Conservation (phyloP, 2,113 vertebrate species). For the Clinocottus analis region DNA sequence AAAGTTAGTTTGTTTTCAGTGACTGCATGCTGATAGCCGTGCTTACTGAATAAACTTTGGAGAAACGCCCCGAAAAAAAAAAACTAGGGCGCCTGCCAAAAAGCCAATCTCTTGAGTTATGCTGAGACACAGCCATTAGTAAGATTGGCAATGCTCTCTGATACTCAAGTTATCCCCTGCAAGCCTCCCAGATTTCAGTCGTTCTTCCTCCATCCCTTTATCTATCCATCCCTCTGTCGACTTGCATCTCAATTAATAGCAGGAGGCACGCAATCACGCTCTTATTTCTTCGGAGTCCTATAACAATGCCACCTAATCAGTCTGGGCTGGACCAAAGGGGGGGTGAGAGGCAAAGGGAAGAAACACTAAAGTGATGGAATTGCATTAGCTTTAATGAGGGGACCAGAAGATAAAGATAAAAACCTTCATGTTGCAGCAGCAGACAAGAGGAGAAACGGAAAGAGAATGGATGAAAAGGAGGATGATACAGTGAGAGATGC, state of each 20-base stretch:
- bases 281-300: conserved; percentile 41
- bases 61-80: neutral
- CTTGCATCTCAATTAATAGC: conserved; percentile 50
- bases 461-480: conserved; percentile 16
- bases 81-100: conserved; percentile 19
- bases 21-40: neutral
- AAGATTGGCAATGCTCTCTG: conserved; percentile 30
- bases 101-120: conserved; percentile 35
- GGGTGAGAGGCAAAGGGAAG: conserved; percentile 10
- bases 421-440: conserved; percentile 22
- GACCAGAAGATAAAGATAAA: conserved; percentile 50
- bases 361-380: conserved; percentile 40
- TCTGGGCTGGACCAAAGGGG: conserved; percentile 31
- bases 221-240: conserved; percentile 33
- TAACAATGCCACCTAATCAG: conserved; percentile 57
- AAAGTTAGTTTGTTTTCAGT: neutral
- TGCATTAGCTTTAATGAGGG: conserved; percentile 65
- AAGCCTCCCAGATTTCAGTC: conserved; percentile 26
- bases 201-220: conserved; percentile 17
- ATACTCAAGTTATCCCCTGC: conserved; percentile 28
- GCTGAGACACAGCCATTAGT: conserved; percentile 49
- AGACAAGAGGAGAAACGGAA: conserved; percentile 8
- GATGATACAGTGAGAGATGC: conserved; percentile 12
- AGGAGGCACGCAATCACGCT: conserved; percentile 13
- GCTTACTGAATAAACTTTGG: conserved; percentile 17